Evolutionary conservation across 2,797 vertebrate species (phyloP).

Genomic region (Arrhamphus sclerolepis): DNA sequence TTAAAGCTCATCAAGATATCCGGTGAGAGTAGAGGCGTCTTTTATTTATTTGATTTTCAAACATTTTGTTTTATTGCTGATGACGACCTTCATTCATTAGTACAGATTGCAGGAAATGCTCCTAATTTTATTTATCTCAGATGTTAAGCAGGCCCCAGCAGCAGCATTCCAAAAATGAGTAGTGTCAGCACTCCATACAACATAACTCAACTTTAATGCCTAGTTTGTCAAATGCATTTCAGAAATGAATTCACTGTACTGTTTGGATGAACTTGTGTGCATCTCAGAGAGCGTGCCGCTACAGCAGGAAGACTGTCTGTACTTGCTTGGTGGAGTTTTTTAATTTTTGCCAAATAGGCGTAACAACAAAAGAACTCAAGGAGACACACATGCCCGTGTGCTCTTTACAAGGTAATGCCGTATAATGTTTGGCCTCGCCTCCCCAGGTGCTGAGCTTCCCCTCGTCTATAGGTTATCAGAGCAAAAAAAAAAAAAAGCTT

Average conservation of each 20-base stretch:
- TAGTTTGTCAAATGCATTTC: slow-evolving; percentile 54
- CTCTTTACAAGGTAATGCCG: slow-evolving; percentile 57
- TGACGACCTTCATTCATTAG: slow-evolving; percentile 57
- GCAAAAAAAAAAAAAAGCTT: slow-evolving; percentile 62
- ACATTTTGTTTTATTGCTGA: slow-evolving; percentile 59
- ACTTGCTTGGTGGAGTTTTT: slow-evolving; percentile 10
- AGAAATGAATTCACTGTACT: slow-evolving; percentile 53
- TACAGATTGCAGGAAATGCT: slow-evolving; percentile 71
- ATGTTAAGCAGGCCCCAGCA: slow-evolving; percentile 66
- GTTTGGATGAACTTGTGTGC: slow-evolving; percentile 56
- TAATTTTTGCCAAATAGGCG: slow-evolving; percentile 24
- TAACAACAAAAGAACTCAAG: slow-evolving; percentile 43
- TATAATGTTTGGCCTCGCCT: slow-evolving; percentile 63
- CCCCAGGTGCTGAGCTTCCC: slow-evolving; percentile 49
- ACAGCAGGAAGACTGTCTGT: slow-evolving; percentile 36
- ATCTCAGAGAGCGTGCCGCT: slow-evolving; percentile 45
- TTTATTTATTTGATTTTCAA: slow-evolving; percentile 54
- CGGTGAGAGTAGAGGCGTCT: slow-evolving; percentile 35
- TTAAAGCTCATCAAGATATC: slow-evolving; percentile 53
- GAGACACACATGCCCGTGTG: slow-evolving; percentile 28
- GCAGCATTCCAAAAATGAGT: slow-evolving; percentile 68
- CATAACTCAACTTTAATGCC: slow-evolving; percentile 68
- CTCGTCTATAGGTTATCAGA: slow-evolving; percentile 72
- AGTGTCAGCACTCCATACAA: slow-evolving; percentile 50
- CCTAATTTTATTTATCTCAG: slow-evolving; percentile 69